Percentiles rank a stretch among this genome's conserved stretches.
Evolutionary conservation across 2,113 vertebrate species (phyloP).

Genomic region (Prionailurus bengalensis): DNA sequence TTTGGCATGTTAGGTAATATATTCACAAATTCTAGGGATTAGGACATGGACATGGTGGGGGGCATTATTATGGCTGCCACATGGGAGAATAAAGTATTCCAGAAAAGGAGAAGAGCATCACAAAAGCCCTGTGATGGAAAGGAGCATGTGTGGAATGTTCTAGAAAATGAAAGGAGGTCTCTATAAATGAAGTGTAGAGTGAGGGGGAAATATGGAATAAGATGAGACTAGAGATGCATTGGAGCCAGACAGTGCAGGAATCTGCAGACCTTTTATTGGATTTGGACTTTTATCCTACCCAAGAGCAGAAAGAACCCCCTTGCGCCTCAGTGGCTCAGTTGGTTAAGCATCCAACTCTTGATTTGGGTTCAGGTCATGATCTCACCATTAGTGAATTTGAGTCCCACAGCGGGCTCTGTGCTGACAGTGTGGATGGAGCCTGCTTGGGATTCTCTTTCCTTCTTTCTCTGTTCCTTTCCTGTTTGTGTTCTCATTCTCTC

Average conservation of each 20-base stretch:
- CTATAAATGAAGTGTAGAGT: neutral
- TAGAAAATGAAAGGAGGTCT: neutral
- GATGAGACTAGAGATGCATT: neutral
- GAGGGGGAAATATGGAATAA: neutral
- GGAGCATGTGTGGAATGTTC: neutral
- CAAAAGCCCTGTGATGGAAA: neutral
- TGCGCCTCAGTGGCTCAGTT: too few species aligned
- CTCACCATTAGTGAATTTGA: too few species aligned
- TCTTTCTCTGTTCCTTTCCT: too few species aligned
- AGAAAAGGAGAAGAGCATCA: neutral
- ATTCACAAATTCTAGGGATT: neutral
- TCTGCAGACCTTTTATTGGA: neutral
- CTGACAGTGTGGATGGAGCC: too few species aligned
- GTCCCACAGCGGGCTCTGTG: too few species aligned
- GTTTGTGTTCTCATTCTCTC: too few species aligned
- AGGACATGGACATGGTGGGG: neutral
- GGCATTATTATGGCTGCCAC: neutral
- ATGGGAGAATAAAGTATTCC: slow-evolving; percentile 8
- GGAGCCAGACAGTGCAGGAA: neutral
- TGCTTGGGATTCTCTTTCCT: too few species aligned
- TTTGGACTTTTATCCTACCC: slow-evolving; percentile 16
- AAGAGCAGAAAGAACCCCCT: neutral
- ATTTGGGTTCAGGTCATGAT: too few species aligned
- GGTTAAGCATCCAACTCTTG: too few species aligned
- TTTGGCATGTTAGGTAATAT: neutral